Evolutionary conservation across 2,888 invertebrate genomes (phyloP), one percentile per base, ranked within the genome.

Genomic region (Zaprionus lineosus): DNA sequence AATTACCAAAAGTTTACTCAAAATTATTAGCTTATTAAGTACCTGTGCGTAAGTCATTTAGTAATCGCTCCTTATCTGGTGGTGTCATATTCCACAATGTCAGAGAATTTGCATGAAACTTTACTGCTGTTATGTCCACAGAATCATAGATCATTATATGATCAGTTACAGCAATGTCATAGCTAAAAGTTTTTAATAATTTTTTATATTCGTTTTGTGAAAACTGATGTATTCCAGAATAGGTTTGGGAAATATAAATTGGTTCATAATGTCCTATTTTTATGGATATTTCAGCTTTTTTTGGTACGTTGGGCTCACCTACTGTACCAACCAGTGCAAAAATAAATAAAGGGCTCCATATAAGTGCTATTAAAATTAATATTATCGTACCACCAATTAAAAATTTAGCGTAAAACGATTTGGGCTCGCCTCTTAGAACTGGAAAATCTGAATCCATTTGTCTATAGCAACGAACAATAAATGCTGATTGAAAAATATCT

Each of bases 401-500:
- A 87, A 98, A 98, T 90, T 99, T 99, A 39, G 94, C 91, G n/a
- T 93, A 88, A 43, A 93, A 93, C 0, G 93, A 92, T 86, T 97
- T 96, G 84, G 95, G 95, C 47, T 92, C 91, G 3, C 98, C 98
- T 47, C 98, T 92, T 11, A 96, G 94, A 73, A 96, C 96, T 0
- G 99, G 99, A 87, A 96, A 98, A 87, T 96, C 96, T 46, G 93
- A 92, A 86, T 97, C 97, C 46, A 95, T 92, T 88, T 95, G 93
- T 31, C 97, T 92, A 67, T 94, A 93, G 87, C 97, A 97, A 94
- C 96, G 86, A 1, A 88, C 78, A 43, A 70, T 74, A 37, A 96
- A 99, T 60, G 99, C 95, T 87, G 96, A 96, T 4, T 98, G 95
- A 89, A 98, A 99, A 83, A 99, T 98, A 89, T 99, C 98, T 90